Evolutionary conservation across 2,113 vertebrate genomes (phyloP).

Genomic region (Macquaria ambigua): DNA sequence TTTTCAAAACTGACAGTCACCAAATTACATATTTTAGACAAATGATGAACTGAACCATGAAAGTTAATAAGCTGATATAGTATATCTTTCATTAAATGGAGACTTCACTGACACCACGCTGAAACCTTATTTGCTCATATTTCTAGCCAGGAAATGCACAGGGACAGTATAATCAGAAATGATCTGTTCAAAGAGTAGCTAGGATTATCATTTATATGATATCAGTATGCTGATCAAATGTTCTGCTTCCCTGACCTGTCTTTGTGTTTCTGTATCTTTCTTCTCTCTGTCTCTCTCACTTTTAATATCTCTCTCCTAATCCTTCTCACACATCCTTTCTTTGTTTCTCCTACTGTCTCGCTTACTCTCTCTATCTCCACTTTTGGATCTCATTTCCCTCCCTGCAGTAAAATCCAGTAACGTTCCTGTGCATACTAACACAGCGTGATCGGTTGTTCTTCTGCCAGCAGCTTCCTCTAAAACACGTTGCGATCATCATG

Average conservation of each 20-base stretch:
- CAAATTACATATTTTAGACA: background rate
- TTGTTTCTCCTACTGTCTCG: background rate
- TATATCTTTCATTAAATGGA: background rate
- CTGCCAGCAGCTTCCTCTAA: background rate
- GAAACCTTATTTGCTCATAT: background rate
- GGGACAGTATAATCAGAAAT: background rate
- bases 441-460: background rate
- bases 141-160: background rate
- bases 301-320: background rate
- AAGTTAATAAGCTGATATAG: background rate
- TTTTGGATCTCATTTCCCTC: background rate
- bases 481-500: background rate
- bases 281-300: background rate
- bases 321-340: background rate
- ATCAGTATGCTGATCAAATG: background rate
- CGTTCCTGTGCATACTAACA: background rate
- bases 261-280: background rate
- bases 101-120: background rate
- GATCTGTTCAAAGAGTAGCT: background rate
- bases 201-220: background rate
- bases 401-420: background rate
- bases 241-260: background rate
- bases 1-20: background rate
- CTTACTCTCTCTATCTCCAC: background rate
- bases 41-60: background rate